Evolutionary conservation across 2,888 invertebrate genomes (phyloP), one percentile per base, ranked within the genome.

Genomic region (Hemaris fuciformis): DNA sequence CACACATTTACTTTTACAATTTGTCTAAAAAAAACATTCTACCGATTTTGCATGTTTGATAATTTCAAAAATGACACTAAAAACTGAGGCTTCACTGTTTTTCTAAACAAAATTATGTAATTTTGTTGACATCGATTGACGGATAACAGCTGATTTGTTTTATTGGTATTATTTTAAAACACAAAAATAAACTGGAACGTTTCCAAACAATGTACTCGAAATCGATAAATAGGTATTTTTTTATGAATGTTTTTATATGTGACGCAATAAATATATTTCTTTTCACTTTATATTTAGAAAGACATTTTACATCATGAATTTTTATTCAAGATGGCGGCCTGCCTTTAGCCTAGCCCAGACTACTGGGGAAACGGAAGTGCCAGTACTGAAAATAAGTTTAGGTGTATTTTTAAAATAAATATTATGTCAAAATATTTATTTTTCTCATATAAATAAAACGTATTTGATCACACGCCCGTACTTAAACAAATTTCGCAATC

Each of bases 51-150:
- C 87, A 88, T 87, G 83, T 86, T 88, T 87, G 81, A 72, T 84
- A 80, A 84, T 87, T 87, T 86, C 80, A 84, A 85, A 74, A 87
- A 81, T 87, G 87, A 87, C 89, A 89, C 82, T 81, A 83, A 86
- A 86, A 87, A 83, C 85, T 82, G 81, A 87, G 84, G 81, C 84
- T 89, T 83, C 87, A 89, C 89, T 91, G 91, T 91, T 91, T 91
- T 91, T 89, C 88, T 89, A 92, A 91, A 89, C 91, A 93, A 93
- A 92, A 93, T 93, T 92, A 93, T 89, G 88, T 91, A 93, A 93
- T 93, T 91, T 91, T 91, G 92, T 93, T 93, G 93, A 93, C 93
- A 93, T 93, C 91, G 93, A 93, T 91, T 93, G 93, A 92, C 91
- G 91, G 88, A 87, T 92, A 92, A 93, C 93, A 93, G 93, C 93